These are phyloP conservation scores for Lithophane leautieri DNA, from an alignment of 2,888 invertebrate genomes.

Conservation along the genomic window DNA sequence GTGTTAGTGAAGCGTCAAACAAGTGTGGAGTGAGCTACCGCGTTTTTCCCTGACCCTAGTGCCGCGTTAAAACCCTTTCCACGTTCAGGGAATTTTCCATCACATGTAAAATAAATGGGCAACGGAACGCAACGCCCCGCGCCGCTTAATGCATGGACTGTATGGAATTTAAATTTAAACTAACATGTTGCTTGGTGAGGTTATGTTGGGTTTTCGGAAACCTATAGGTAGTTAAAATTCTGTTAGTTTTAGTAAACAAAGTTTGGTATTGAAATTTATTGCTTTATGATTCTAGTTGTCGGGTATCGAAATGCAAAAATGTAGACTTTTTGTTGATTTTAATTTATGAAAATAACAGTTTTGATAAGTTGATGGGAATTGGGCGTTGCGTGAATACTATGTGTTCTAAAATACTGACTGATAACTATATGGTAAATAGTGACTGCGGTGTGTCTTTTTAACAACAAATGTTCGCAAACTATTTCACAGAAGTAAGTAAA, in stretches of 20 bases:
- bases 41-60: conserved; percentile 45
- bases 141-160: conserved; percentile 40
- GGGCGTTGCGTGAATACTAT: background rate
- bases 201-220: conserved; percentile 22
- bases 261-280: background rate
- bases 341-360: background rate
- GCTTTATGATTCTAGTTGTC: background rate
- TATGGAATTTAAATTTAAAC: conserved; percentile 65
- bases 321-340: background rate
- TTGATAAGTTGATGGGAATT: too few relatives aligned
- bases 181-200: conserved; percentile 17
- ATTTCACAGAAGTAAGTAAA: background rate
- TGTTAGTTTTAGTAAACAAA: conserved; percentile 16
- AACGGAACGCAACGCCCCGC: conserved; percentile 42
- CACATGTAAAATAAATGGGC: conserved; percentile 66
- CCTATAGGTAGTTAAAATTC: conserved; percentile 6
- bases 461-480: background rate
- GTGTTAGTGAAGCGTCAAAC: conserved; percentile 28
- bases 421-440: background rate
- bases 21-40: conserved; percentile 15
- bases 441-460: background rate
- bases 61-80: conserved; percentile 56
- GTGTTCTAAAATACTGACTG: background rate
- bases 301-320: too few relatives aligned
- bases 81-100: conserved; percentile 68